A percentile compares a stretch with the other conserved stretches of the same genome.
Evolutionary conservation across 2,888 invertebrate genomes (phyloP).

Genomic region (Leucania comma): DNA sequence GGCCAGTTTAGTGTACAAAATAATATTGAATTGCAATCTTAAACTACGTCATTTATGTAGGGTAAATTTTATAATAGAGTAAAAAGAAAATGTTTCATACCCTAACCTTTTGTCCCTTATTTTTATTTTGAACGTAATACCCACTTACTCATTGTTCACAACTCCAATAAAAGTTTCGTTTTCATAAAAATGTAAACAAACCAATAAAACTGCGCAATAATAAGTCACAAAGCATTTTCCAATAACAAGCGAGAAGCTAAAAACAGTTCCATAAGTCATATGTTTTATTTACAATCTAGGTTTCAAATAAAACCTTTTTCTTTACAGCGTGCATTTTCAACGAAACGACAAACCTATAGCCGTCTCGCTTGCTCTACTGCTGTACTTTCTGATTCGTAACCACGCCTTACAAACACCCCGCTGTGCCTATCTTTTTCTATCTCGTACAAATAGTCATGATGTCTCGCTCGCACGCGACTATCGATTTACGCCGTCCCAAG

Average conservation of each 20-base stretch:
- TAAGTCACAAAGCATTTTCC: slow-evolving; percentile 53
- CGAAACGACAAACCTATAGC: slow-evolving; percentile 59
- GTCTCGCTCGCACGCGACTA: slow-evolving; percentile 76
- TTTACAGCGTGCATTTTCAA: slow-evolving; percentile 41
- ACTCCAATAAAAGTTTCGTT: slow-evolving; percentile 24
- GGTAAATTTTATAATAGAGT: too few relatives aligned
- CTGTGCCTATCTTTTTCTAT: slow-evolving; percentile 75
- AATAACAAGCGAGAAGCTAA: slow-evolving; percentile 63
- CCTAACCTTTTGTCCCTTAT: not conserved
- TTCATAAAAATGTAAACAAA: slow-evolving; percentile 33
- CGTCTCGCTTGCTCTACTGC: slow-evolving; percentile 71
- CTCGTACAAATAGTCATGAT: slow-evolving; percentile 65
- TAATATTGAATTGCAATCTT: too few relatives aligned
- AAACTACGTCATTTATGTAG: too few relatives aligned
- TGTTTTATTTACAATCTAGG: slow-evolving; percentile 73
- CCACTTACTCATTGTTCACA: not conserved
- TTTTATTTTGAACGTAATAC: not conserved
- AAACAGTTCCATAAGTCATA: slow-evolving; percentile 69
- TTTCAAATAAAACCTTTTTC: slow-evolving; percentile 67
- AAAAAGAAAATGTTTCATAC: not conserved
- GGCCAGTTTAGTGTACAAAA: too few relatives aligned
- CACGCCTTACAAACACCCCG: slow-evolving; percentile 82
- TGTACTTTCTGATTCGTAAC: slow-evolving; percentile 71
- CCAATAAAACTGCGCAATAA: slow-evolving; percentile 25
- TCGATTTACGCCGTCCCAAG: slow-evolving; percentile 79